These are phyloP conservation scores for Thymallus thymallus DNA, from an alignment of 2,113 vertebrate species.

Conservation along the genomic window DNA sequence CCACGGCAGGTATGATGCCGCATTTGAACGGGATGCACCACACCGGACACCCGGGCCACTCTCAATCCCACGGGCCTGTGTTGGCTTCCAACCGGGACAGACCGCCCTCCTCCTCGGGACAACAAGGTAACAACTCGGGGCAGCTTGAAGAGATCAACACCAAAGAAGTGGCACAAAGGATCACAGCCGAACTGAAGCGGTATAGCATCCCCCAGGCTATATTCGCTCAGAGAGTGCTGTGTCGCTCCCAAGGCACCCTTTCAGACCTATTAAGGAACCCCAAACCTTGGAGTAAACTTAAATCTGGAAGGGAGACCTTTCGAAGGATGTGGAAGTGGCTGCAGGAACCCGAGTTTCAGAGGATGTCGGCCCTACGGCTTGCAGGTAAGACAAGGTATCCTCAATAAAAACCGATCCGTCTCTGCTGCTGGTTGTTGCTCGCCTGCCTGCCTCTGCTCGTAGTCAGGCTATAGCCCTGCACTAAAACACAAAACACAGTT, in stretches of 20 bases:
- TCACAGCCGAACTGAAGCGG: constrained; percentile 94
- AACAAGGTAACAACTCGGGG: constrained; percentile 79
- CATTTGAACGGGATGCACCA: constrained; percentile 92
- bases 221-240: constrained; percentile 94
- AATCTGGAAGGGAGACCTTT: constrained; percentile 96
- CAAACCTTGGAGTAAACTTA: constrained; percentile 98
- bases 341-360: constrained; percentile 96
- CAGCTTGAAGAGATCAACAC: constrained; percentile 97
- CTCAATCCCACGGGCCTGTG: constrained; percentile 83
- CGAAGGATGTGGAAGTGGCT: constrained; percentile 98
- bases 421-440: constrained; percentile 5
- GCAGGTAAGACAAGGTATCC: constrained; percentile 82
- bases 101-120: constrained; percentile 86
- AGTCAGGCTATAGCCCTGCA: not conserved
- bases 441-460: not conserved
- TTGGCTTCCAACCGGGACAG: constrained; percentile 83
- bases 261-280: constrained; percentile 97
- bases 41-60: constrained; percentile 71
- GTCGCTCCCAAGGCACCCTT: constrained; percentile 94
- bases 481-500: constrained; percentile 31
- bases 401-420: constrained; percentile 15
- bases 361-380: constrained; percentile 92
- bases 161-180: constrained; percentile 93
- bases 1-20: constrained; percentile 84
- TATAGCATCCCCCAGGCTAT: constrained; percentile 98